A percentile compares a stretch with the other conserved stretches of the same genome.
phyloP scores from a whole-genome alignment of 2,888 invertebrate genomes.

The Pycnomerus fuliginosus region DNA sequence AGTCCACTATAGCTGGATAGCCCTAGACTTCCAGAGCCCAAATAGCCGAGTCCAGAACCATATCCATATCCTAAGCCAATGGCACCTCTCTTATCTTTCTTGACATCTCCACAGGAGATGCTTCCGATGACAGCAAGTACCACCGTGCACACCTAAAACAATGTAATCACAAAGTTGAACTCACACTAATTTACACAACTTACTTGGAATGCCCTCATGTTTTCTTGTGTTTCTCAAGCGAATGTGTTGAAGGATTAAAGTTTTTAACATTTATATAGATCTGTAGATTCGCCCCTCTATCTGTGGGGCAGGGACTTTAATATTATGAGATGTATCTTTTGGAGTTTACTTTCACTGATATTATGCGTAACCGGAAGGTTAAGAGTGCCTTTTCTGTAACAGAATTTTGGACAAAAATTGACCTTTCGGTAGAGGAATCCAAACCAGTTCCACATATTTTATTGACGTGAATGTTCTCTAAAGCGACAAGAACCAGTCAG shows the following conservation, averaged over 20 bases:
- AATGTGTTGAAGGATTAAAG: slow-evolving; percentile 27
- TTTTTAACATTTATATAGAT: slow-evolving; percentile 35
- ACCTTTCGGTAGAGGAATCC: too few relatives aligned
- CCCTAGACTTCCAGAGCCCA: slow-evolving; percentile 28
- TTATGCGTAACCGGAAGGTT: slow-evolving; percentile 29
- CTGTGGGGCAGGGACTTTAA: slow-evolving; percentile 25
- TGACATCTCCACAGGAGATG: slow-evolving; percentile 33
- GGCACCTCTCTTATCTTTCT: slow-evolving; percentile 46
- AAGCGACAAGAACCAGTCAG: too few relatives aligned
- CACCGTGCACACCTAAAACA: slow-evolving; percentile 35
- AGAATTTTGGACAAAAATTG: too few relatives aligned
- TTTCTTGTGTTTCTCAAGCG: slow-evolving; percentile 26
- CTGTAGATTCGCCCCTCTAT: slow-evolving; percentile 36
- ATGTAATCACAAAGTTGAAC: background rate
- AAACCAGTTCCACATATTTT: too few relatives aligned
- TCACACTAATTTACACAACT: slow-evolving; percentile 14
- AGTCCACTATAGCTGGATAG: slow-evolving; percentile 24
- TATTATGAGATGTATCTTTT: slow-evolving; percentile 32
- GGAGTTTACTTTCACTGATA: slow-evolving; percentile 39
- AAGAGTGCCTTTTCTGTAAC: slow-evolving; percentile 13
- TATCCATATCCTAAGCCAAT: slow-evolving; percentile 41
- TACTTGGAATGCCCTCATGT: slow-evolving; percentile 41
- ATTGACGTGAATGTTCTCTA: too few relatives aligned
- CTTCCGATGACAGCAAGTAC: slow-evolving; percentile 34
- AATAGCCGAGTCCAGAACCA: slow-evolving; percentile 28